These are phyloP conservation scores for Brienomyrus longianalis DNA, from an alignment of 2,113 vertebrate genomes.

Conservation along the genomic window DNA sequence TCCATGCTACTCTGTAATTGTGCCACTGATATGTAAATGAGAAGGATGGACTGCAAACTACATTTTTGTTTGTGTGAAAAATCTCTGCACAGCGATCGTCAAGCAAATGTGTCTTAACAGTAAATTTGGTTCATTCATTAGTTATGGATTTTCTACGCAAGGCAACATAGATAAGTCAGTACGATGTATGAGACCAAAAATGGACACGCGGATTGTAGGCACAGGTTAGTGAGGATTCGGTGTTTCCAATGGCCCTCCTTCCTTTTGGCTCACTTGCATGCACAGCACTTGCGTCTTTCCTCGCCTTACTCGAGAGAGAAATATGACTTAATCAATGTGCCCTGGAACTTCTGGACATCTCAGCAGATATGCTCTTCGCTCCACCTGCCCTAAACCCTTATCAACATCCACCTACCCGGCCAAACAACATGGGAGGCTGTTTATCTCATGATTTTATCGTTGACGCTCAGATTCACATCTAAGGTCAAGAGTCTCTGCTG, in stretches of 20 bases:
- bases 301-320: slow-evolving; percentile 33
- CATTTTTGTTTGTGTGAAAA: not conserved
- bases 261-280: not conserved
- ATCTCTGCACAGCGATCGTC: not conserved
- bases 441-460: slow-evolving; percentile 32
- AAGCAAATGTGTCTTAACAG: not conserved
- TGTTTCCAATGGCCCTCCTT: not conserved
- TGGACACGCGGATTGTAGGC: not conserved
- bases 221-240: not conserved
- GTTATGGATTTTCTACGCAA: not conserved
- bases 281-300: slow-evolving; percentile 25
- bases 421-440: slow-evolving; percentile 21
- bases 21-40: not conserved
- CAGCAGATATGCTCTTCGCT: slow-evolving; percentile 38
- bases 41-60: not conserved
- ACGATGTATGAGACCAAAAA: not conserved
- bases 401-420: not conserved
- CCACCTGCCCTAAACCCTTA: slow-evolving; percentile 27
- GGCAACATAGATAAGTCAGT: not conserved
- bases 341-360: slow-evolving; percentile 38
- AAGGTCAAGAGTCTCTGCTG: slow-evolving; percentile 11
- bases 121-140: not conserved
- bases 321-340: slow-evolving; percentile 52
- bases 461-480: slow-evolving; percentile 16
- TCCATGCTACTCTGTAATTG: not conserved